Conservation (phyloP, 2,888 invertebrate genomes). For the Spodoptera littoralis region DNA sequence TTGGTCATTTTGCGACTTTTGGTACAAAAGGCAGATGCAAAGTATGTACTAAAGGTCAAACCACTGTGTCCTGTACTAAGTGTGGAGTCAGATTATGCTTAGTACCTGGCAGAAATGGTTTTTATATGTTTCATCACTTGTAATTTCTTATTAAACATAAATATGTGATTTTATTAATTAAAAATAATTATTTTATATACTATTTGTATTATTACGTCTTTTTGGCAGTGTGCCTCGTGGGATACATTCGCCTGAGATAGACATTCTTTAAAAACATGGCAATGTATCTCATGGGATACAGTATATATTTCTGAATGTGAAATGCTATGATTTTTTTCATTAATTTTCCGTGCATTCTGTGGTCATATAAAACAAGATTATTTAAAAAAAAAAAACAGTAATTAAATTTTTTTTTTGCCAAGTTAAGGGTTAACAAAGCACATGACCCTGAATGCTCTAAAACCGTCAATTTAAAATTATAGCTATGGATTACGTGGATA, state of each 20-base stretch:
- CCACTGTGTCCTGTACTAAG: slow-evolving; percentile 5
- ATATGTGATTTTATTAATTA: too few species aligned
- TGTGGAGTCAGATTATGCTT: slow-evolving; percentile 5
- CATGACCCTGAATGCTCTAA: too few species aligned
- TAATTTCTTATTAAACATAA: too few species aligned
- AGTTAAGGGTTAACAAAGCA: too few species aligned
- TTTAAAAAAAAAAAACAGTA: neutral
- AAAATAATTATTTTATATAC: slow-evolving; percentile 7
- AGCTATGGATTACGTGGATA: too few species aligned
- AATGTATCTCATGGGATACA: slow-evolving; percentile 2
- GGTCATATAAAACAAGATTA: neutral
- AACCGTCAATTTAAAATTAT: too few species aligned
- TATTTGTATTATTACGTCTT: slow-evolving; percentile 1
- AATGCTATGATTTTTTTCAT: neutral
- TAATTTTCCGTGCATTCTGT: neutral
- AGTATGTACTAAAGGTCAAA: slow-evolving; percentile 8
- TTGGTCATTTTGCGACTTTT: neutral
- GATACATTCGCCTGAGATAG: neutral
- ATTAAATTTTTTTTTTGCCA: neutral
- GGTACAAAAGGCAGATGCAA: slow-evolving; percentile 6
- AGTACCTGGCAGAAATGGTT: neutral
- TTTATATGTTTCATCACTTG: too few species aligned
- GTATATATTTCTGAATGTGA: neutral
- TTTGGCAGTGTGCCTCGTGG: slow-evolving; percentile 1
- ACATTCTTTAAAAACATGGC: neutral